phyloP scores from a whole-genome alignment of 2,797 vertebrate genomes.

The Antrozous pallidus region DNA sequence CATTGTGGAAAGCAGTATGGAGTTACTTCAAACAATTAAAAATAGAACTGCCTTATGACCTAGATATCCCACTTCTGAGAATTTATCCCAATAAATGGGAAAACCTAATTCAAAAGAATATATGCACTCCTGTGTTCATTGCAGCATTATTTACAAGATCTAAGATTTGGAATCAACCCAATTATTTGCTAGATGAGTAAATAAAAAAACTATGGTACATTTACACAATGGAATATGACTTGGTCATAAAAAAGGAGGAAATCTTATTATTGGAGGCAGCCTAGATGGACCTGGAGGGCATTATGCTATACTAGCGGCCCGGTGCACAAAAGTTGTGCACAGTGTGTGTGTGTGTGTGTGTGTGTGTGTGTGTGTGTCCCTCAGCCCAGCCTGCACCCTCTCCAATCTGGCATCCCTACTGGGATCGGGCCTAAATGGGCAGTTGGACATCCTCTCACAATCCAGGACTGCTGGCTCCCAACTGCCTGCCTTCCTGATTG shows the following conservation, averaged over 20 bases:
- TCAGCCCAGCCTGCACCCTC: too few species aligned
- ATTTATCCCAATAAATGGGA: neutral
- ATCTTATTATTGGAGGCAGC: neutral
- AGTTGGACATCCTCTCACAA: too few species aligned
- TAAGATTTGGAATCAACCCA: neutral
- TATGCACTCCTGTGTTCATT: neutral
- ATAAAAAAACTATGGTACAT: neutral
- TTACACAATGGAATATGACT: neutral
- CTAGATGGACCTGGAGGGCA: neutral
- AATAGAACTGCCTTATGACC: neutral
- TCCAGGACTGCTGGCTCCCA: too few species aligned
- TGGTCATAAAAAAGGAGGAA: neutral
- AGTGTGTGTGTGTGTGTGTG: too few species aligned
- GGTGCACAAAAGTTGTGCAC: too few species aligned
- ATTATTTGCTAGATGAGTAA: neutral
- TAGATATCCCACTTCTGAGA: neutral
- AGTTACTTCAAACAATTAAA: neutral
- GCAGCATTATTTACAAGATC: neutral
- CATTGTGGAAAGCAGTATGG: neutral
- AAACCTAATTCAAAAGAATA: neutral
- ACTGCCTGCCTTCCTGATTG: too few species aligned
- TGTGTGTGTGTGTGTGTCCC: too few species aligned
- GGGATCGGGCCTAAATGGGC: too few species aligned
- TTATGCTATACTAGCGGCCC: too few species aligned
- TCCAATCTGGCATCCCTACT: too few species aligned